Conservation (phyloP, 2,797 vertebrate species). For the Selene dorsalis region DNA sequence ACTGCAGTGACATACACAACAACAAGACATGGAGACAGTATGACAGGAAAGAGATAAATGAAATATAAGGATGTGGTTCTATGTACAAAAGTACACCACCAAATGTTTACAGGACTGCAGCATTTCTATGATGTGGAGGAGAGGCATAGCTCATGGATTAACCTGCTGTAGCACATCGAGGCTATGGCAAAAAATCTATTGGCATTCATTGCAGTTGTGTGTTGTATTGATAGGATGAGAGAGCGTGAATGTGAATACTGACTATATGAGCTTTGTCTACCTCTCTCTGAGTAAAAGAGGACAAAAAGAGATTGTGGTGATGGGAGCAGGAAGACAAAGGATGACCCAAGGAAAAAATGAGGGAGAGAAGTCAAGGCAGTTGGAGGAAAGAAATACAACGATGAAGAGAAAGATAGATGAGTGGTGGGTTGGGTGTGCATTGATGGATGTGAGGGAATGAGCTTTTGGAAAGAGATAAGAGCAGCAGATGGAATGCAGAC, state of each 20-base stretch:
- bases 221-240: constrained; percentile 12
- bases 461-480: constrained; percentile 50
- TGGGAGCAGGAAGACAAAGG: not conserved
- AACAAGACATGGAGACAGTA: constrained; percentile 1
- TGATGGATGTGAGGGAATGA: constrained; percentile 50
- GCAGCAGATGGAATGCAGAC: constrained; percentile 29
- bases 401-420: constrained; percentile 14
- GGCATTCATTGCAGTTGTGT: constrained; percentile 28
- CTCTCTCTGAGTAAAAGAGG: not conserved
- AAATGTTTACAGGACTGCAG: not conserved
- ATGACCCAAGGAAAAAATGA: not conserved
- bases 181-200: constrained; percentile 29
- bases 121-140: not conserved
- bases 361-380: not conserved
- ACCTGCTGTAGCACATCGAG: constrained; percentile 1
- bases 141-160: not conserved
- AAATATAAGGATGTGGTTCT: not conserved
- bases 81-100: not conserved
- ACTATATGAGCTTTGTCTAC: not conserved
- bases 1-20: not conserved
- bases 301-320: constrained; percentile 4
- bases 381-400: not conserved
- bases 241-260: not conserved
- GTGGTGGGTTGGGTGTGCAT: constrained; percentile 4
- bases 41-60: not conserved